Evolutionary conservation across 2,888 invertebrate species (phyloP).

Genomic region (Icerya purchasi): DNA sequence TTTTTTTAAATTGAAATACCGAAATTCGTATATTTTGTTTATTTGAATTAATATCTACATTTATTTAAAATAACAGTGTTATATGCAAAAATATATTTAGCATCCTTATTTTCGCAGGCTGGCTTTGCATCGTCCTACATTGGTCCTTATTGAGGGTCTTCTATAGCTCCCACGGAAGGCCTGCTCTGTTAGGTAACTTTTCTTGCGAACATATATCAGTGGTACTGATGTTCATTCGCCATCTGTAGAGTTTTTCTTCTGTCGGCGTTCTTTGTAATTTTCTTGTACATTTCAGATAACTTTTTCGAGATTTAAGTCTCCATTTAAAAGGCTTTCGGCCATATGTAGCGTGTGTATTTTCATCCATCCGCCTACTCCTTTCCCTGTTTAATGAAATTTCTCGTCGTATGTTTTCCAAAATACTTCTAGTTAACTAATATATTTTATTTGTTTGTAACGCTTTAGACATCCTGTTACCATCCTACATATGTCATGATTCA

Average conservation of each 20-base stretch:
- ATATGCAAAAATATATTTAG: too few relatives aligned
- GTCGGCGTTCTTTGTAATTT: not conserved
- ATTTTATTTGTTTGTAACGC: too few relatives aligned
- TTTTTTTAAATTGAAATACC: too few relatives aligned
- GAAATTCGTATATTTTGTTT: too few relatives aligned
- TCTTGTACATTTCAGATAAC: not conserved
- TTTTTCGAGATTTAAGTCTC: not conserved
- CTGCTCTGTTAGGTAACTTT: not conserved
- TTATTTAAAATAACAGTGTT: too few relatives aligned
- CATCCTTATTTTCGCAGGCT: not conserved
- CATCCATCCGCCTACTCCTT: not conserved
- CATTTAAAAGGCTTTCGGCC: too few relatives aligned
- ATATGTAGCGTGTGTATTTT: not conserved
- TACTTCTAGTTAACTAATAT: too few relatives aligned
- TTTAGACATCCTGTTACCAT: not conserved
- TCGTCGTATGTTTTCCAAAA: too few relatives aligned
- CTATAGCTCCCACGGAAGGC: not conserved
- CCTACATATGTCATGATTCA: too few relatives aligned
- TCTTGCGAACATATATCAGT: not conserved
- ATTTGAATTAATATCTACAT: too few relatives aligned
- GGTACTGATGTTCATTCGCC: not conserved
- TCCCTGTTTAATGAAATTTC: not conserved
- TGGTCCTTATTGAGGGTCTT: not conserved
- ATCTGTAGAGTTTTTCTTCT: not conserved
- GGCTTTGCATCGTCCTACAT: not conserved